Percentiles rank a stretch among this genome's conserved stretches.
phyloP scores from a whole-genome alignment of 2,797 vertebrate species.

The Liasis olivaceus region DNA sequence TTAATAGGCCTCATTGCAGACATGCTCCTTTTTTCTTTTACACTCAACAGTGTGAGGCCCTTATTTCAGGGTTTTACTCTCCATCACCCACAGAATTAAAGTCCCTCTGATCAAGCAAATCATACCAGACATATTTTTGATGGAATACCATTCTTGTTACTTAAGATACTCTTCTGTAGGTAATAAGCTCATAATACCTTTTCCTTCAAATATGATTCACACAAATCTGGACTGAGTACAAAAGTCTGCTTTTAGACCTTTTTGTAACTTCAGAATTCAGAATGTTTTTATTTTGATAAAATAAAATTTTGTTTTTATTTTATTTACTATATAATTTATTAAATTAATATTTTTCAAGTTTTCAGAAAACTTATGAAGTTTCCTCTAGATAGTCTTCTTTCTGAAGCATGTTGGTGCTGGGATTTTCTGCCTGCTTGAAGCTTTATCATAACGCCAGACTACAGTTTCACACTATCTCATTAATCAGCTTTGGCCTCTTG shows the following conservation, averaged over 20 bases:
- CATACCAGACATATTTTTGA: background rate
- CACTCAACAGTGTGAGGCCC: background rate
- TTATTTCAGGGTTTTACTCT: background rate
- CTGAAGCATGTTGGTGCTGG: background rate
- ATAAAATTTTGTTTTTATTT: no score
- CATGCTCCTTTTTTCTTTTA: background rate
- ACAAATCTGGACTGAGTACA: background rate
- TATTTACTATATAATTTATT: no score
- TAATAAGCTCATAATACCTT: background rate
- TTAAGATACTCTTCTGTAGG: background rate
- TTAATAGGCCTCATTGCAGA: background rate
- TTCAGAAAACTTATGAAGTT: background rate
- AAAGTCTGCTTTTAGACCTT: background rate
- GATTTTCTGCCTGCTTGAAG: background rate
- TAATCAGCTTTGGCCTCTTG: background rate
- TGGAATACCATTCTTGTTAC: background rate
- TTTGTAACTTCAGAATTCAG: background rate
- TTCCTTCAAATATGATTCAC: background rate
- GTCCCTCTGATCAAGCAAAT: background rate
- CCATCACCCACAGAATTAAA: background rate
- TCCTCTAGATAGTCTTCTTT: background rate
- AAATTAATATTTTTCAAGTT: background rate
- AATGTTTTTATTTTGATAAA: background rate
- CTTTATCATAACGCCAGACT: background rate
- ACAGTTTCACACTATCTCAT: background rate